Evolutionary conservation across 2,113 vertebrate genomes (phyloP), one percentile per base, ranked within the genome.

Genomic region (Stictonetta naevosa): DNA sequence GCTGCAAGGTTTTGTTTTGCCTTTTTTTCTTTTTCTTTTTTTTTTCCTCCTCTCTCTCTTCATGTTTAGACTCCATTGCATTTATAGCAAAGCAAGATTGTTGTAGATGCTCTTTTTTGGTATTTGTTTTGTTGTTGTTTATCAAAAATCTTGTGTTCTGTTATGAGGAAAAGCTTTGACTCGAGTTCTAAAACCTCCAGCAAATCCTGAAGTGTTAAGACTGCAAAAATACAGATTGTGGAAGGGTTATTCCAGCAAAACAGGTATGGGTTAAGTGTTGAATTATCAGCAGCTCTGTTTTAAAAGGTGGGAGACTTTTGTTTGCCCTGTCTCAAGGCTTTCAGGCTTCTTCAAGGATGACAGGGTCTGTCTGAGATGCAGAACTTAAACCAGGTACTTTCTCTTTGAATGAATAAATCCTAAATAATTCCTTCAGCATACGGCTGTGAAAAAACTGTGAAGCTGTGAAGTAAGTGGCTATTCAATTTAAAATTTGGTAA

Each of bases 1-100:
- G 53, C 93, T 92, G 89, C 93, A 96, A 96, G 85, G 92, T 97
- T 95, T 97, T 94, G 88, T 94, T 97, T 94, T 96, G 93, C 91
- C 87, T 94, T 83, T 50, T 11, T 52, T 29, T 58, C 86, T 83
- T 90, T 67, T 48, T 21, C 93, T 83, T 50, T 11, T 50, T 29
- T 58, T 88, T 83, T 91, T 59, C 66, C 55, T 17, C 69, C 55
- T 17, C 29, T 8, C 6, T 40, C 25, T 87, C 67, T 64, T 79
- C 29, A 21, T 92, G 48, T 86, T 96, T 91, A 89, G 95, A 93
- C 86, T 97, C 90, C 53, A 40, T 87, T 91, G 63, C 63, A 46
- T 79, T 48, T 86, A 18, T 15, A 89, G 67, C 59, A 82, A 86
- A 91, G 50, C 40, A 66, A 44, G 23, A 42, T 80, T 96, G 83